Base-by-base conservation (phyloP, 2,888 invertebrate species). In the Cerastis leucographa region DNA sequence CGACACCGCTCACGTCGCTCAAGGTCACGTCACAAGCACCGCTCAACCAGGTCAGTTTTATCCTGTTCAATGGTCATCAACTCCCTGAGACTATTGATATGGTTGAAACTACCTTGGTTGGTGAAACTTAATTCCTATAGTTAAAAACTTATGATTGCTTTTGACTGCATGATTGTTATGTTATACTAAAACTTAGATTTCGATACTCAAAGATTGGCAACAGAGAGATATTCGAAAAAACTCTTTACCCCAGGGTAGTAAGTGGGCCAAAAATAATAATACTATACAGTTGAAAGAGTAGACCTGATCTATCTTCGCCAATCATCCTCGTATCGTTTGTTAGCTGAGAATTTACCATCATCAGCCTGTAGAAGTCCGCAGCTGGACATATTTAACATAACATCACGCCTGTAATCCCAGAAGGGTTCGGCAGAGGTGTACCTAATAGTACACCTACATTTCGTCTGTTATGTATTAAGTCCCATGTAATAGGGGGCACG, bases 1-100 rank as follows among this genome's bases (percentile, higher is more conserved):
- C 94, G 97, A 0, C 97, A 97, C 65, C 97, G 97, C 83, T 97
- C 97, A 2, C 97, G 97, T 11, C 97, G 97, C 66, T 97, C 97
- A 3, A 96, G 97, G 59, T 97, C 97, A 1, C 91, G 96, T 7
- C 96, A 97, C 79, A 92, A 96, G 66, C 97, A 97, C 46, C 96
- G 97, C 71, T 95, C 51, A 0, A 62, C 97, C 22, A 97, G 97
- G 89, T 97, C 87, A 91, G 61, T 66, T 80, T 76, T 72, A 49
- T 62, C 80, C 51, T 59, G 61, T 84, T 71, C 74, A 74, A 84
- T 84, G 46, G 49, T 69, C n/a, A 19, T 51, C 56, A 2, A 25
- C 40, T 42, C 44, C 56, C 35, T 44, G 66, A 73, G 29, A n/a
- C 56, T 51, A 49, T 84, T 74, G 75, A 71, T 80, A 67, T 40